phyloP scores from a whole-genome alignment of 2,888 invertebrate genomes.

The Tetanocera ferruginea region DNA sequence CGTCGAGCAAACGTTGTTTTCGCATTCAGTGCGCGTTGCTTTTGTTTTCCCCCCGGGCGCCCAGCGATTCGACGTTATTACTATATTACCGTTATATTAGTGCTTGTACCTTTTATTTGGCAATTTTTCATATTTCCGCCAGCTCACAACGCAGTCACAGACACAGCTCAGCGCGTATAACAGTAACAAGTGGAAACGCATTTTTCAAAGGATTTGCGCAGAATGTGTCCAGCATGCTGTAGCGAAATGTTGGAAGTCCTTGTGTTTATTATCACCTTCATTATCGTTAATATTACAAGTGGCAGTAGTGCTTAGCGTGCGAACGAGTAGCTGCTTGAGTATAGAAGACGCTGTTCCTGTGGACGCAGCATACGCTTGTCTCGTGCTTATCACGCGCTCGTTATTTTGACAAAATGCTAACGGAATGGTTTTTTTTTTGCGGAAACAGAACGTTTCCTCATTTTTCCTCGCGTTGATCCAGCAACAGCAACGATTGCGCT shows the following conservation, averaged over 20 bases:
- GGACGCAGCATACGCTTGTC: background rate
- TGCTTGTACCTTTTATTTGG: slow-evolving; percentile 44
- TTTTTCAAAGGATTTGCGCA: slow-evolving; percentile 39
- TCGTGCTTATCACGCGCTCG: background rate
- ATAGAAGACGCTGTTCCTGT: background rate
- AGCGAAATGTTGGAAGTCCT: slow-evolving; percentile 7
- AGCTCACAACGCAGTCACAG: background rate
- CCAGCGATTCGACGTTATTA: slow-evolving; percentile 7
- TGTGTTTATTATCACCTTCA: slow-evolving; percentile 34
- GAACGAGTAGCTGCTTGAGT: background rate
- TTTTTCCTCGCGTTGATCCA: background rate
- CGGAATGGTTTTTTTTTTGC: background rate
- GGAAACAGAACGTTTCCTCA: slow-evolving; percentile 17
- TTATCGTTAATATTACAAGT: slow-evolving; percentile 37
- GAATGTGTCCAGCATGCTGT: slow-evolving; percentile 46
- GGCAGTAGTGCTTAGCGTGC: slow-evolving; percentile 20
- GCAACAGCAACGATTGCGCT: background rate
- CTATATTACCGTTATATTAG: slow-evolving; percentile 40
- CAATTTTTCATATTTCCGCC: slow-evolving; percentile 44
- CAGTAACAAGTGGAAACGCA: slow-evolving; percentile 32
- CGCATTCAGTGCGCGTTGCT: slow-evolving; percentile 11
- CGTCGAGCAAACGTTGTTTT: background rate
- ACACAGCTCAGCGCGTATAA: background rate
- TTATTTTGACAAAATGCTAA: background rate
- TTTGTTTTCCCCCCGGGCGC: background rate